Conservation (phyloP, 1,140 invertebrate genomes). For the Formica selysi region DNA sequence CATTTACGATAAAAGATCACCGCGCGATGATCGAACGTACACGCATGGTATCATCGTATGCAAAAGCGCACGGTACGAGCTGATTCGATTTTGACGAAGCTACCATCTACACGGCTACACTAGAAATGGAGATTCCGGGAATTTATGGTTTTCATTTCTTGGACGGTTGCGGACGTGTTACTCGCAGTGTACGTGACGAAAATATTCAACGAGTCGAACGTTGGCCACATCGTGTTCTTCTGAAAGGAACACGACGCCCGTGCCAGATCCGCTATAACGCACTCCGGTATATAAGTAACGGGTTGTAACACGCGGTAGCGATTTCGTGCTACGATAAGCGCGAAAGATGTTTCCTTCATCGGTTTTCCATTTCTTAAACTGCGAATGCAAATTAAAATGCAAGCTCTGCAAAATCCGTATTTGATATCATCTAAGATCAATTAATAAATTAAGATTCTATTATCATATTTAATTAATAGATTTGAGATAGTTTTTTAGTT, state of each 20-base stretch:
- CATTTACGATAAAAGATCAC: neutral
- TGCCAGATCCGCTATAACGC: slow-evolving; percentile 4
- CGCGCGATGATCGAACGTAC: neutral
- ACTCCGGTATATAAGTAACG: slow-evolving; percentile 34
- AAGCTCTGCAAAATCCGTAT: neutral
- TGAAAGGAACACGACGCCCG: slow-evolving; percentile 37
- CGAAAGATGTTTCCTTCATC: neutral
- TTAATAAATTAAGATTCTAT: neutral
- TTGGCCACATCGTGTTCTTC: slow-evolving; percentile 54
- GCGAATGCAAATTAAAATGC: neutral
- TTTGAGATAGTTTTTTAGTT: neutral
- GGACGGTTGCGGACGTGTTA: slow-evolving; percentile 70
- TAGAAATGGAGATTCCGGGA: slow-evolving; percentile 63
- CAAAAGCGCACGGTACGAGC: neutral
- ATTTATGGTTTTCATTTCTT: slow-evolving; percentile 80
- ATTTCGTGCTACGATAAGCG: slow-evolving; percentile 34
- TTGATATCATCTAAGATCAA: neutral
- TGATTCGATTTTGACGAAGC: slow-evolving; percentile 74
- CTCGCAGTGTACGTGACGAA: slow-evolving; percentile 66
- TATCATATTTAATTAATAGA: neutral
- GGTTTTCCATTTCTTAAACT: neutral
- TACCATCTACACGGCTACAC: slow-evolving; percentile 19
- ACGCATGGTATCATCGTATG: slow-evolving; percentile 4
- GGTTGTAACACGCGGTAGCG: slow-evolving; percentile 43
- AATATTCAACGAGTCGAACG: slow-evolving; percentile 70